Conservation (phyloP, 2,888 invertebrate species). For the Pristionchus entomophagus region DNA sequence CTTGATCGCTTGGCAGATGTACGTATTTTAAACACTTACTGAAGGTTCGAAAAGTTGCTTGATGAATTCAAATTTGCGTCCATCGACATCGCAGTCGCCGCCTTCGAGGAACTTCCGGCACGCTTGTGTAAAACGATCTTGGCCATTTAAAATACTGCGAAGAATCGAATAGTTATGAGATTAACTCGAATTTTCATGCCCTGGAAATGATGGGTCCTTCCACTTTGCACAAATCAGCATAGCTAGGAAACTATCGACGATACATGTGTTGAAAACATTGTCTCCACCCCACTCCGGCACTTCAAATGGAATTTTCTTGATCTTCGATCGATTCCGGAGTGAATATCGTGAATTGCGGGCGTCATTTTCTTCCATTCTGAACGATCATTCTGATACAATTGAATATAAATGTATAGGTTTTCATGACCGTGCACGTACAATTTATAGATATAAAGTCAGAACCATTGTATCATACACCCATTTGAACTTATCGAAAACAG, state of each 20-base stretch:
- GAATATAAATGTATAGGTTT: too few relatives aligned
- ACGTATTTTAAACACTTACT: background rate
- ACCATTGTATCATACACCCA: too few relatives aligned
- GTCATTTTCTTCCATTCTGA: too few relatives aligned
- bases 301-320: background rate
- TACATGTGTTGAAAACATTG: background rate
- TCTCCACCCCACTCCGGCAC: background rate
- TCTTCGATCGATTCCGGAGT: background rate
- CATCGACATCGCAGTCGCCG: background rate
- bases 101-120: background rate
- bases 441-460: too few relatives aligned
- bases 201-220: background rate
- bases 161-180: background rate
- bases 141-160: background rate
- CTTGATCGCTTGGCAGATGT: too few relatives aligned
- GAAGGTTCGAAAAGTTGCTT: background rate
- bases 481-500: too few relatives aligned
- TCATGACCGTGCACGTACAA: too few relatives aligned
- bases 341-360: background rate
- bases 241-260: slow-evolving; percentile 14
- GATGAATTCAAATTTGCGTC: background rate
- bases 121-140: background rate
- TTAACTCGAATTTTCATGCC: background rate
- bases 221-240: background rate
- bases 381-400: too few relatives aligned